Base-by-base conservation (phyloP, 2,797 vertebrate genomes). In the Sebastes kiyomatsui region DNA sequence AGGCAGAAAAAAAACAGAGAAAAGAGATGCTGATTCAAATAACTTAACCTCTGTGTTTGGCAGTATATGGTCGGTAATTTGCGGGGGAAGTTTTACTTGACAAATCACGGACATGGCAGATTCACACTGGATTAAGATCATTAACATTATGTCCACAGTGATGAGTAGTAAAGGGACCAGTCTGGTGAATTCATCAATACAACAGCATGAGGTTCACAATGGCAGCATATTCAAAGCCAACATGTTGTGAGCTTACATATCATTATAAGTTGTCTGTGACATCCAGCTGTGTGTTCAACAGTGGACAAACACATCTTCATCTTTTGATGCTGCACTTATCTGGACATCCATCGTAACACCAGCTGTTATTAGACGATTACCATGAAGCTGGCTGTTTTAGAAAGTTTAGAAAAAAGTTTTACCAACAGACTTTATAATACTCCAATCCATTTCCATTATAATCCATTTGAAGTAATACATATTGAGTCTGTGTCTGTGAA, bases 181-280 rank as follows among this genome's bases (percentile, higher is more conserved):
- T 18, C 42, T 67, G 38, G 28, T 67, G 68, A 38, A 68, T 79
- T 54, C 68, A 67, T 77, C 66, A 65, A 33, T 33, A 18, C 61
- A 78, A 9, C 82, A 84, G 82, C 88, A 67, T 81, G 77, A 46
- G 79, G 64, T 85, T 70, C 22, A 68, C 71, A 75, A 67, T 28
- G 65, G 27, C 25, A 10, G 59, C 79, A 55, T 4, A 75, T 85
- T 81, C 67, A 68, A 84, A 79, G 65, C 54, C 22, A 12, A 18
- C 58, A 54, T 28, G n/a, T 60, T 54, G 60, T 30, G 55, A 65
- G 46, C 22, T 46, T n/a, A 22, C 54, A 54, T 73, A 70, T 27
- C 23, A 66, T 66, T 66, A 77, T 67, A 64, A 65, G 33, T 59
- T 46, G 22, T 79, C 7, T 1, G 61, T 54, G 70, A 83, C 58